Evolutionary conservation across 2,113 vertebrate species (phyloP).

Genomic region (Hippocampus comes): DNA sequence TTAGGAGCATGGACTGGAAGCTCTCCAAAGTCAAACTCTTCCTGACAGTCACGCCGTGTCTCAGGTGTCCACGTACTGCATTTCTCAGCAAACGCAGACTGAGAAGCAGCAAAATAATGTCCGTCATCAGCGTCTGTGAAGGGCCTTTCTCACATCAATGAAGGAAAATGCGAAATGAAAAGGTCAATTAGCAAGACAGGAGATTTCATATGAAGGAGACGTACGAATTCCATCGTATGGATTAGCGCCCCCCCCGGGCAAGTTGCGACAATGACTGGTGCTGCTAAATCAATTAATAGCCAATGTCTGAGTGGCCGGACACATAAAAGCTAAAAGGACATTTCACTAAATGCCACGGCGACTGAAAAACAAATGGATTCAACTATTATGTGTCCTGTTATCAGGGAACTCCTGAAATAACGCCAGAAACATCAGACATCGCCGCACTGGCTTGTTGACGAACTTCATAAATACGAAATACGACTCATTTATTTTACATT

Average conservation of each 20-base stretch:
- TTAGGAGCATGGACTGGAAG: constrained; percentile 1
- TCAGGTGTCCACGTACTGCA: constrained; percentile 39
- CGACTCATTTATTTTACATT: not conserved
- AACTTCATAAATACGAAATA: not conserved
- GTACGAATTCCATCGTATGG: constrained; percentile 70
- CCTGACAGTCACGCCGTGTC: constrained; percentile 1
- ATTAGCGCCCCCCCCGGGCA: constrained; percentile 67
- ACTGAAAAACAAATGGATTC: constrained; percentile 35
- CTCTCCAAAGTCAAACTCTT: not conserved
- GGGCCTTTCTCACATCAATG: constrained; percentile 48
- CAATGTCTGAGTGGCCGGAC: constrained; percentile 43
- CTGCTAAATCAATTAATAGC: constrained; percentile 70
- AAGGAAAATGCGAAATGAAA: constrained; percentile 67
- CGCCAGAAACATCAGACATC: not conserved
- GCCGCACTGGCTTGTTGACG: no score
- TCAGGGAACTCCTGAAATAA: constrained; percentile 8
- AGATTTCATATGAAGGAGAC: constrained; percentile 74
- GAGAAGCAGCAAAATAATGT: constrained; percentile 55
- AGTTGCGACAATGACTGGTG: constrained; percentile 59
- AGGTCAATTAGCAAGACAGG: constrained; percentile 71
- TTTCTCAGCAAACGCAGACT: constrained; percentile 55
- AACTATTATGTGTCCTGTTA: constrained; percentile 21
- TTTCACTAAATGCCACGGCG: constrained; percentile 69
- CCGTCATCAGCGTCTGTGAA: constrained; percentile 51
- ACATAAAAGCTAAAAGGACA: constrained; percentile 50